Conservation (phyloP, 2,797 vertebrate genomes). For the Rhynchonycteris naso region DNA sequence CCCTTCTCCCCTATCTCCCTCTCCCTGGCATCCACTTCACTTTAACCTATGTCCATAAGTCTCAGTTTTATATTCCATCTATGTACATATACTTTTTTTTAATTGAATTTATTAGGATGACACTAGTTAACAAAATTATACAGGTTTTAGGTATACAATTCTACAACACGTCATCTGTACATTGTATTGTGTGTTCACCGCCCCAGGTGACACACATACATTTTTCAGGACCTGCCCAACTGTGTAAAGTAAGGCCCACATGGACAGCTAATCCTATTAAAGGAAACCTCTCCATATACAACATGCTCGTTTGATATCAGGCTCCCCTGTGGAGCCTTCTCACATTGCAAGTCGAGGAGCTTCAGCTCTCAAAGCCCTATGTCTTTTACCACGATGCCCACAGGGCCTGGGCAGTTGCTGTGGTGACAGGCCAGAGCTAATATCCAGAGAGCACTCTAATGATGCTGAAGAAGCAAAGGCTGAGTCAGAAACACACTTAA, state of each 20-base stretch:
- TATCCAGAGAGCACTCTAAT: constrained; percentile 69
- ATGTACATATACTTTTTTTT: too few relatives aligned
- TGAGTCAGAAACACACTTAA: constrained; percentile 73
- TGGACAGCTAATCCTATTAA: constrained; percentile 61
- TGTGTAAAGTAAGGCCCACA: constrained; percentile 19
- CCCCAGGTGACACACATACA: not conserved
- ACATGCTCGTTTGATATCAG: constrained; percentile 51
- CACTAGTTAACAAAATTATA: too few relatives aligned
- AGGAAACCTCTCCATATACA: constrained; percentile 32
- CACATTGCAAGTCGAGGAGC: constrained; percentile 31
- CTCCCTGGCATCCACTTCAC: too few relatives aligned
- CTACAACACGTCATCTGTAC: too few relatives aligned
- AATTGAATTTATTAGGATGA: too few relatives aligned
- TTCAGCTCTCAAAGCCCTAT: constrained; percentile 24
- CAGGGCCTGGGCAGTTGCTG: constrained; percentile 72
- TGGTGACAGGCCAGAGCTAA: constrained; percentile 73
- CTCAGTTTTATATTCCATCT: too few relatives aligned
- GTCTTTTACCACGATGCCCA: constrained; percentile 65
- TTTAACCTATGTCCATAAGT: too few relatives aligned
- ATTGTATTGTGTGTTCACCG: too few relatives aligned
- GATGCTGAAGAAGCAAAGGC: constrained; percentile 67
- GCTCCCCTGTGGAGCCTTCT: constrained; percentile 31
- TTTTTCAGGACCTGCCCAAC: constrained; percentile 12
- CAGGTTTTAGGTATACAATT: too few relatives aligned
- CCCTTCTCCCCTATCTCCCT: too few relatives aligned